Conservation (phyloP, 1,140 invertebrate genomes). For the Scaptomyza montana region DNA sequence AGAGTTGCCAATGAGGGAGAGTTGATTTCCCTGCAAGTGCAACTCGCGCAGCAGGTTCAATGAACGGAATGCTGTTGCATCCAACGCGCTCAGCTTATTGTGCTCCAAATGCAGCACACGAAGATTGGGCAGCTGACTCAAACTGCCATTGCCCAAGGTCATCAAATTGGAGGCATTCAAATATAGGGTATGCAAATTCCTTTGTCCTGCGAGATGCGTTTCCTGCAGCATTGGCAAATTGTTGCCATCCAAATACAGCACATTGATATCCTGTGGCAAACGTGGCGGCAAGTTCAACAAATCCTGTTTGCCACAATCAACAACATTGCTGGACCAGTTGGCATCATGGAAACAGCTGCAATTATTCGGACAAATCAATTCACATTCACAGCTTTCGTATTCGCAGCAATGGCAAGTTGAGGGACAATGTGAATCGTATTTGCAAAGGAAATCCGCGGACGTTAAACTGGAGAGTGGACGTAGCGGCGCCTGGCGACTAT, state of each 20-base stretch:
- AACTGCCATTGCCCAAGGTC: slow-evolving; percentile 93
- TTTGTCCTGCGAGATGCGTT: slow-evolving; percentile 93
- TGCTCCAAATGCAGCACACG: slow-evolving; percentile 93
- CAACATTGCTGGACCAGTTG: slow-evolving; percentile 93
- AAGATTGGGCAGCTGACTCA: slow-evolving; percentile 91
- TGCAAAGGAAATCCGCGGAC: slow-evolving; percentile 91
- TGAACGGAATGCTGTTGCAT: slow-evolving; percentile 93
- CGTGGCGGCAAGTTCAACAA: slow-evolving; percentile 88
- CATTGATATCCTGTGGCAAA: slow-evolving; percentile 95
- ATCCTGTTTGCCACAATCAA: slow-evolving; percentile 90
- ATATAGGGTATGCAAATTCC: slow-evolving; percentile 92
- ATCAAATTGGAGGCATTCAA: slow-evolving; percentile 92
- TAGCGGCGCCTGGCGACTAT: slow-evolving; percentile 89
- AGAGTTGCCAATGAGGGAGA: slow-evolving; percentile 90
- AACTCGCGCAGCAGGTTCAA: slow-evolving; percentile 91
- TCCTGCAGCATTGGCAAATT: slow-evolving; percentile 91
- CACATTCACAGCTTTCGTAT: slow-evolving; percentile 93
- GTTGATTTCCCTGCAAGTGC: slow-evolving; percentile 93
- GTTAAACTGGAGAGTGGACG: slow-evolving; percentile 89
- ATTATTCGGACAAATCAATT: slow-evolving; percentile 93
- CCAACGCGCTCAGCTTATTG: slow-evolving; percentile 90
- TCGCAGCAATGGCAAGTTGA: slow-evolving; percentile 94
- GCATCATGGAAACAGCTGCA: slow-evolving; percentile 95
- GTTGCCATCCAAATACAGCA: slow-evolving; percentile 95
- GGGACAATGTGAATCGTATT: slow-evolving; percentile 92